These are phyloP conservation scores for Nannoperca australis DNA, from an alignment of 2,797 vertebrate species.

Conservation along the genomic window DNA sequence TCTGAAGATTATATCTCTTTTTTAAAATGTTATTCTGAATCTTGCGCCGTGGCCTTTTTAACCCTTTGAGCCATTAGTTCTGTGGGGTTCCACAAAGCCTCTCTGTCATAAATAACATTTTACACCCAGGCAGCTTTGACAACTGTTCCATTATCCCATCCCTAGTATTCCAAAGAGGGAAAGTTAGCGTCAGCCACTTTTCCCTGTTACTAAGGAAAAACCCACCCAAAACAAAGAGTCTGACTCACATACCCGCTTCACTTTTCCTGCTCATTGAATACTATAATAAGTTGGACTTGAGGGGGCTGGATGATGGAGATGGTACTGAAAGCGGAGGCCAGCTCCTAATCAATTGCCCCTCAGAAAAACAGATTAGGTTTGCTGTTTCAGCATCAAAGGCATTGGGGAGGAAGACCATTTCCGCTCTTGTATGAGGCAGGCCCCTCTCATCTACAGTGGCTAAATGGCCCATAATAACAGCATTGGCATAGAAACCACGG, in stretches of 20 bases:
- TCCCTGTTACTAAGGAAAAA: slow-evolving; percentile 69
- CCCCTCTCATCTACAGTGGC: slow-evolving; percentile 40
- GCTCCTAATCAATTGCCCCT: slow-evolving; percentile 58
- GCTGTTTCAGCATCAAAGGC: slow-evolving; percentile 70
- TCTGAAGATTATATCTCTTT: not conserved
- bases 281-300: slow-evolving; percentile 40
- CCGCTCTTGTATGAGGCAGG: slow-evolving; percentile 44
- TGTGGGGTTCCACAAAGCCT: not conserved
- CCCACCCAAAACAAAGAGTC: slow-evolving; percentile 66
- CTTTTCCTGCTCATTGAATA: slow-evolving; percentile 52
- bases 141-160: slow-evolving; percentile 68
- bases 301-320: slow-evolving; percentile 41
- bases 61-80: slow-evolving; percentile 24
- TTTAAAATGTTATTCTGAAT: not conserved
- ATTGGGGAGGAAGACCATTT: slow-evolving; percentile 39
- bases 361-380: slow-evolving; percentile 62
- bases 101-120: slow-evolving; percentile 47
- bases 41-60: slow-evolving; percentile 11
- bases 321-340: slow-evolving; percentile 47
- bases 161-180: slow-evolving; percentile 59
- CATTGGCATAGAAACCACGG: slow-evolving; percentile 56
- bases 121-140: slow-evolving; percentile 28
- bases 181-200: slow-evolving; percentile 67
- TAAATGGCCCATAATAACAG: slow-evolving; percentile 55
- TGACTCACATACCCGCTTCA: slow-evolving; percentile 66